Conservation (phyloP, 2,888 invertebrate species). For the Rhynchonema sp. region DNA sequence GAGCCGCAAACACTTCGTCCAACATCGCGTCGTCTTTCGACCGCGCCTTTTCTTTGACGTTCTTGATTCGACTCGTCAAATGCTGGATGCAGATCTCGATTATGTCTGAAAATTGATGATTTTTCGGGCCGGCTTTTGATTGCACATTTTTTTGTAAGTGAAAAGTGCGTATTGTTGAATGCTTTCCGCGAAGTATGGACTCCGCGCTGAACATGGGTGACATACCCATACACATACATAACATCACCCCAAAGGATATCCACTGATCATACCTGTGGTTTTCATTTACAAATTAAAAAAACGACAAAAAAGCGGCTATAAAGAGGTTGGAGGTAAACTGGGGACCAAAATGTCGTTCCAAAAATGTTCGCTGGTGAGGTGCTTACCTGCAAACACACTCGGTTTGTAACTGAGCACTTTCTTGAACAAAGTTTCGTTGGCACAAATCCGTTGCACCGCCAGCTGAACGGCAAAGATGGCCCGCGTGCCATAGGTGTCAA, state of each 20-base stretch:
- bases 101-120: neutral
- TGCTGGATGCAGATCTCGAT: neutral
- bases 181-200: no score
- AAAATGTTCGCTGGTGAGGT: neutral
- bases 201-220: no score
- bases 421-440: neutral
- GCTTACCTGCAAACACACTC: neutral
- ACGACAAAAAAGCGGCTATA: no score
- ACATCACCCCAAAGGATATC: no score
- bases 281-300: no score
- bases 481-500: neutral
- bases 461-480: neutral
- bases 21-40: neutral
- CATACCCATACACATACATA: no score
- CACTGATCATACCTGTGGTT: no score
- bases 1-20: neutral
- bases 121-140: no score
- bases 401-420: neutral
- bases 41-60: neutral
- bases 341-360: no score
- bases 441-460: neutral
- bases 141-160: no score
- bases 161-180: no score
- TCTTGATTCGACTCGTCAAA: neutral
- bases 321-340: no score